Percentiles rank a stretch among this genome's conserved stretches.
Evolutionary conservation across 92 coral and sea anemone genomes (phyloP).

Genomic region (Zoanthus gigantus): DNA sequence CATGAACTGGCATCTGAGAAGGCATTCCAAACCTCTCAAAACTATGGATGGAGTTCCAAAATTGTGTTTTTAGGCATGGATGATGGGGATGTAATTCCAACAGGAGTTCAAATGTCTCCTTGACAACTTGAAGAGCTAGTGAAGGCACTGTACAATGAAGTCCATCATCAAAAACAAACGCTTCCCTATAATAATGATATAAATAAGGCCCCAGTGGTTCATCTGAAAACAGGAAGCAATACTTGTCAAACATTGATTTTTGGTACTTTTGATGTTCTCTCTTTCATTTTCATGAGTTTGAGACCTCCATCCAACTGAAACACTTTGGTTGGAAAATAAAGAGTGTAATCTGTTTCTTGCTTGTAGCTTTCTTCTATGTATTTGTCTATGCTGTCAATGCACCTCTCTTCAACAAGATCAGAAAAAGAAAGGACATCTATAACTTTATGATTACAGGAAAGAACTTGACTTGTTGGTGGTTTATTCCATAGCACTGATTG

Average conservation of each 20-base stretch:
- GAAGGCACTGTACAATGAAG: conserved; percentile 35
- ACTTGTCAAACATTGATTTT: conserved; percentile 12
- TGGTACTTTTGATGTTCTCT: neutral
- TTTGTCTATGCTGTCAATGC: conserved; percentile 54
- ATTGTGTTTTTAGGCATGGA: conserved; percentile 48
- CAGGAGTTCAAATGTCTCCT: conserved; percentile 28
- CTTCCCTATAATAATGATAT: conserved; percentile 26
- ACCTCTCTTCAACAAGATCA: conserved; percentile 58
- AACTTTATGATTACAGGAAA: conserved; percentile 38
- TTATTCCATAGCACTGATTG: conserved; percentile 55
- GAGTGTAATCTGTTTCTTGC: neutral
- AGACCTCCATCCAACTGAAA: conserved; percentile 56
- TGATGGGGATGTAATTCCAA: conserved; percentile 41
- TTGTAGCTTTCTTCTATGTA: conserved; percentile 36
- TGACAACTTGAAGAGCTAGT: conserved; percentile 2
- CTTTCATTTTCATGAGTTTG: conserved; percentile 37
- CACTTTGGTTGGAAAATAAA: conserved; percentile 58
- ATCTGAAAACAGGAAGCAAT: conserved; percentile 54
- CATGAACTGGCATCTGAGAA: conserved; percentile 45
- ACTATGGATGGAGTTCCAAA: conserved; percentile 40
- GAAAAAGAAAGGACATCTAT: conserved; percentile 57
- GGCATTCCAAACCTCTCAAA: conserved; percentile 69
- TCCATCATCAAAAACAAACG: conserved; percentile 66
- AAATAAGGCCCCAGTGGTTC: conserved; percentile 59
- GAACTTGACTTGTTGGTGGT: conserved; percentile 39